Conservation (phyloP, 2,113 vertebrate genomes). For the Tamias sibiricus region DNA sequence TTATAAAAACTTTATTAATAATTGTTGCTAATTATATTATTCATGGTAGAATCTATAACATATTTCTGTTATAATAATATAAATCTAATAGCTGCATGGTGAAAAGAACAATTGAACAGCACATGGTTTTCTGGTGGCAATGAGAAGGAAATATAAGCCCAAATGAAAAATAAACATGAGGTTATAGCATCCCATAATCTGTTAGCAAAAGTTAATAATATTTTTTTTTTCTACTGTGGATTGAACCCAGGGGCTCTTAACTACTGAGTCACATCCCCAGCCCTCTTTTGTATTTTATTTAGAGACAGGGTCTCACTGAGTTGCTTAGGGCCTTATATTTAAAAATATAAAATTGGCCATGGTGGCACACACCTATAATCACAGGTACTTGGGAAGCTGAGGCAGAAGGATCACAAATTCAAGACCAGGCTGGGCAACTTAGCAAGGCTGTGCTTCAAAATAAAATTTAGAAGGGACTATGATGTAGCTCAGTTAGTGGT, state of each 20-base stretch:
- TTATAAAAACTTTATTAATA: neutral
- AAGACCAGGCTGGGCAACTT: neutral
- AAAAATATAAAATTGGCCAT: too few relatives aligned
- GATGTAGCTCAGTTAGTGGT: neutral
- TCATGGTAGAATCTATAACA: neutral
- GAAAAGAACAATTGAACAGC: neutral
- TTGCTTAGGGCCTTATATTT: too few relatives aligned
- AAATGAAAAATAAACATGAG: constrained; percentile 35
- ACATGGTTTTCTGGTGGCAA: neutral
- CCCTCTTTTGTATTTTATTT: too few relatives aligned
- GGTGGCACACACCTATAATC: too few relatives aligned
- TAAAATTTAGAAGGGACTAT: neutral
- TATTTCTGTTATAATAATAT: neutral
- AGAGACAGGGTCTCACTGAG: too few relatives aligned
- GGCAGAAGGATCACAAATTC: neutral
- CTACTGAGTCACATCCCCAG: too few relatives aligned
- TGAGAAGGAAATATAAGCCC: neutral
- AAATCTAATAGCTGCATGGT: constrained; percentile 2
- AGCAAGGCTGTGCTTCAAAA: neutral
- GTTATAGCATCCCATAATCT: neutral
- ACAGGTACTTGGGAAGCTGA: neutral
- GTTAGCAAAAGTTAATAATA: constrained; percentile 35
- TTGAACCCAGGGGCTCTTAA: too few relatives aligned
- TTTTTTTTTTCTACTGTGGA: too few relatives aligned
- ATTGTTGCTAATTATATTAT: neutral